Evolutionary conservation across 2,113 vertebrate species (phyloP), one percentile per base, ranked within the genome.

Genomic region (Platichthys stellatus): DNA sequence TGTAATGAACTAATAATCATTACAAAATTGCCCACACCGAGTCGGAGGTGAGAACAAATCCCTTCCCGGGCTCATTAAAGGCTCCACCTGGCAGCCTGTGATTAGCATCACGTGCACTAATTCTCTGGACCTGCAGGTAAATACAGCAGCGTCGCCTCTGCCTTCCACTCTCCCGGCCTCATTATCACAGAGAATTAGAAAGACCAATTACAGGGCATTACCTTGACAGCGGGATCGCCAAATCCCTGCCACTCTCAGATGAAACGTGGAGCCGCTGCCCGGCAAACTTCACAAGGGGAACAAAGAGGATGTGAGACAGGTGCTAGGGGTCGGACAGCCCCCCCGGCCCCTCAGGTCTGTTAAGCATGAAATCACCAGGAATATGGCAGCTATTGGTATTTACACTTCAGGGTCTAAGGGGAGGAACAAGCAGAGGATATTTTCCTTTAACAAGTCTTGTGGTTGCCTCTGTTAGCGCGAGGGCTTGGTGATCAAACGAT

Each of bases 161-260:
- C 74, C 75, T 71, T 66, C 69, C 66, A 17, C 76, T 70, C 76
- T 70, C 72, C 58, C 45, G 65, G 71, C 76, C 86, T 91, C 83
- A 91, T 90, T 92, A 92, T 89, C 74, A 68, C 69, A 2, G 73
- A 72, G 64, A 66, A 90, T 89, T 87, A 86, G 67, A 84, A 84
- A 64, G 84, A 76, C 77, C 88, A 92, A 92, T 93, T 92, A 90
- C 59, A 66, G 64, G 82, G 65, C 77, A 85, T 92, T 90, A 89
- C 76, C 74, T 76, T 74, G 85, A 86, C 80, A 82, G 80, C 71
- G 65, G 83, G 84, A 61, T 31, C 59, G 18, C 69, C 11, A 69
- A 65, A 83, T 73, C 72, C 75, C 61, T 40, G 64, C 58, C 40
- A 7, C 56, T 54, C 80, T 69, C 64, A 77, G 71, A 73, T 73